Base-by-base conservation (phyloP, 2,888 invertebrate species). In the Drosophila buzzatii region DNA sequence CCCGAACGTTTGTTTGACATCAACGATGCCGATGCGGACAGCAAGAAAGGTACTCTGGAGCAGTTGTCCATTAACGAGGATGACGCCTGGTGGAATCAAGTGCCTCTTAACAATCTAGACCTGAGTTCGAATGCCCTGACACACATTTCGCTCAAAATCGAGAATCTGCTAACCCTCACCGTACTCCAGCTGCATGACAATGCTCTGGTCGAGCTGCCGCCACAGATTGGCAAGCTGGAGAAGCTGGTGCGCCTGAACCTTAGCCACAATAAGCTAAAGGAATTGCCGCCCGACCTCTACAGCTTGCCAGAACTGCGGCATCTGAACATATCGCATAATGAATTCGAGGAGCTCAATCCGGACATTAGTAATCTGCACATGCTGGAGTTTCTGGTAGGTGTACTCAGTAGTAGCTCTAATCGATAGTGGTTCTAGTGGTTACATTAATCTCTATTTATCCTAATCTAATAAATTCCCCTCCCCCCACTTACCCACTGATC, bases 131-230 rank as follows among this genome's bases (percentile, higher is more conserved):
- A 97, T 93, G 94, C 94, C 70, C 93, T 97, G 73, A 94, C 94
- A 69, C 93, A 92, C 75, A 93, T 97, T 87, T 95, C 96, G 63
- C 93, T 94, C 41, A 94, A 95, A 90, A 94, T 97, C 80, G 94
- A 94, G 88, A 94, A 95, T 81, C 94, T 97, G 70, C 94, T 95
- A 78, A 95, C 96, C 85, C 94, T 97, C 55, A 94, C 95, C 44
- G 95, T 95, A 52, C 94, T 97, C 85, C 92, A 98, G 97, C 94
- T 98, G 56, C 97, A 98, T 93, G 97, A 97, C 92, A 98, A 98
- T 94, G 95, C 95, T 53, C 92, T 98, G 88, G 94, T 94, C 77
- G 93, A 93, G 57, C 92, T 98, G 73, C 98, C 98, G 9, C 91
- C 94, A 41, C 96, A 96, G 93, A 94, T 98, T 86, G 96, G 96